Evolutionary conservation across 2,797 vertebrate genomes (phyloP).

Genomic region (Esox masquinongy): DNA sequence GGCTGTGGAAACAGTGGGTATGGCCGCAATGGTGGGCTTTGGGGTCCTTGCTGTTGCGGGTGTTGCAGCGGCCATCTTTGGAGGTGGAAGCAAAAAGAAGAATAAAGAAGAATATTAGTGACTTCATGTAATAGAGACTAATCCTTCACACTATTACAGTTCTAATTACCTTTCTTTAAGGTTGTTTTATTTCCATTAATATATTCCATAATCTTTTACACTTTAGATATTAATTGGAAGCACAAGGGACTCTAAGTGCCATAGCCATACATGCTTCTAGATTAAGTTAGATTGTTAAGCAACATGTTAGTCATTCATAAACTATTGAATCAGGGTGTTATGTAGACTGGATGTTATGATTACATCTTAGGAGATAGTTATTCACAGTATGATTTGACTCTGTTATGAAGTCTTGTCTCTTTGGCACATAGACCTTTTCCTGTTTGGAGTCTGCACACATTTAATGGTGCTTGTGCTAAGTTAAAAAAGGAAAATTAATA

Average conservation of each 20-base stretch:
- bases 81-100: slow-evolving; percentile 55
- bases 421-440: neutral
- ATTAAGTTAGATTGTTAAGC: neutral
- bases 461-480: neutral
- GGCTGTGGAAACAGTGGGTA: slow-evolving; percentile 44
- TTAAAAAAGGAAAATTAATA: no score
- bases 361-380: neutral
- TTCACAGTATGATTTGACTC: neutral
- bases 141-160: neutral
- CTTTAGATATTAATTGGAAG: slow-evolving; percentile 5
- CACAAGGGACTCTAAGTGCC: slow-evolving; percentile 11
- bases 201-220: slow-evolving; percentile 9
- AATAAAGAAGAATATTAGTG: slow-evolving; percentile 46
- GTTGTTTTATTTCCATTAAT: neutral
- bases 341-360: neutral
- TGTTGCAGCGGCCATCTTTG: slow-evolving; percentile 42
- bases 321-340: neutral
- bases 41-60: slow-evolving; percentile 44
- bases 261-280: neutral
- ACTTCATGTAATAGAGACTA: neutral
- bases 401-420: neutral
- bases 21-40: slow-evolving; percentile 6
- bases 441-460: neutral
- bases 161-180: neutral
- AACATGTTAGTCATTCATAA: neutral